Conservation (phyloP, 30 jellyfish, hydroid and myxozoan genomes). For the Hydra vulgaris region DNA sequence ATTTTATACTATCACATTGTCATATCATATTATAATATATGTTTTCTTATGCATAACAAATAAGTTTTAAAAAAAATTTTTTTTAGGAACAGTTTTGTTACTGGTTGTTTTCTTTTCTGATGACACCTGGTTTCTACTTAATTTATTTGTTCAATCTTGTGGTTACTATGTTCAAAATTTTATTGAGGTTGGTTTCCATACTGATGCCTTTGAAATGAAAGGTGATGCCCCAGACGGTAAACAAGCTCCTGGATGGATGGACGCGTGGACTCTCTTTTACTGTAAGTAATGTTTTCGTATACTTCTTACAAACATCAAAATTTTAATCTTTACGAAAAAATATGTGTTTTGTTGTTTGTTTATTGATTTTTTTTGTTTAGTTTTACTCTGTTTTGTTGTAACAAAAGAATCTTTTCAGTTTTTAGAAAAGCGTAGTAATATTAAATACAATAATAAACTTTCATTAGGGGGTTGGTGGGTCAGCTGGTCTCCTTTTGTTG, state of each 20-base stretch:
- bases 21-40: too few species aligned
- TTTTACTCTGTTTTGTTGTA: too few species aligned
- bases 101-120: conserved; percentile 57
- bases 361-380: too few species aligned
- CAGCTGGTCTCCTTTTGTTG: conserved; percentile 96
- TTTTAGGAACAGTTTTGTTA: conserved; percentile 53
- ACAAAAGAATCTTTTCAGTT: too few species aligned
- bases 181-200: conserved; percentile 81
- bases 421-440: too few species aligned
- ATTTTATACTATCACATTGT: too few species aligned
- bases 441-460: too few species aligned
- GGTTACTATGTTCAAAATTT: conserved; percentile 74
- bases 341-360: too few species aligned
- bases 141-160: conserved; percentile 74
- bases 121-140: conserved; percentile 67
- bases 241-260: conserved; percentile 73
- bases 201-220: conserved; percentile 83
- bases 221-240: conserved; percentile 79
- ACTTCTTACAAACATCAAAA: too few species aligned
- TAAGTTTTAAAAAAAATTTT: neutral
- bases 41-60: too few species aligned
- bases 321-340: too few species aligned
- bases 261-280: conserved; percentile 80
- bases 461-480: conserved; percentile 99
- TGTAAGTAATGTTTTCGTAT: conserved; percentile 37